A percentile compares a stretch with the other conserved stretches of the same genome.
These are phyloP conservation scores for Sphaerodactylus townsendi DNA, from an alignment of 2,113 vertebrate genomes.

Conservation along the genomic window DNA sequence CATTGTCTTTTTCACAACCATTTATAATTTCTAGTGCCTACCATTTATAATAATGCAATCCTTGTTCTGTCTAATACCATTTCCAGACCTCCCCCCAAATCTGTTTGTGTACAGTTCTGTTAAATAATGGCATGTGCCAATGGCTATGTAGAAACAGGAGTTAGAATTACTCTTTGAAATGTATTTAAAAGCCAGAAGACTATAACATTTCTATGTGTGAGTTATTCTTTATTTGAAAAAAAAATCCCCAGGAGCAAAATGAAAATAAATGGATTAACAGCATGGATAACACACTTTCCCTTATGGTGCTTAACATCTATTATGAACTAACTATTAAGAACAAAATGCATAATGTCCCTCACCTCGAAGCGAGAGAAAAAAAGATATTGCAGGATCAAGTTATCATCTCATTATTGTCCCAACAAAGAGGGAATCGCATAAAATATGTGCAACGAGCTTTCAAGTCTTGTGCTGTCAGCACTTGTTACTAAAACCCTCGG, in stretches of 20 bases:
- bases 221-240: neutral
- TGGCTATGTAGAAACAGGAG: neutral
- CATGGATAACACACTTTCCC: neutral
- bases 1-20: neutral
- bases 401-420: conserved; percentile 17
- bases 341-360: neutral
- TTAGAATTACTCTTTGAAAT: neutral
- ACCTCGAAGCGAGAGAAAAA: neutral
- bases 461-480: neutral
- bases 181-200: neutral
- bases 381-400: neutral
- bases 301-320: neutral
- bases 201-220: neutral
- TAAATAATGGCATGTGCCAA: neutral
- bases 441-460: neutral
- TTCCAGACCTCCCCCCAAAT: neutral
- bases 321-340: rapidly evolving
- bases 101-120: neutral
- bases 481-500: neutral
- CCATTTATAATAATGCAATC: neutral
- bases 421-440: neutral
- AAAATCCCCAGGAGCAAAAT: neutral
- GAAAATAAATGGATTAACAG: neutral
- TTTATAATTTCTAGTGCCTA: neutral
- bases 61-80: neutral